Conservation (phyloP, 2,888 invertebrate genomes). For the Bimastos eiseni region DNA sequence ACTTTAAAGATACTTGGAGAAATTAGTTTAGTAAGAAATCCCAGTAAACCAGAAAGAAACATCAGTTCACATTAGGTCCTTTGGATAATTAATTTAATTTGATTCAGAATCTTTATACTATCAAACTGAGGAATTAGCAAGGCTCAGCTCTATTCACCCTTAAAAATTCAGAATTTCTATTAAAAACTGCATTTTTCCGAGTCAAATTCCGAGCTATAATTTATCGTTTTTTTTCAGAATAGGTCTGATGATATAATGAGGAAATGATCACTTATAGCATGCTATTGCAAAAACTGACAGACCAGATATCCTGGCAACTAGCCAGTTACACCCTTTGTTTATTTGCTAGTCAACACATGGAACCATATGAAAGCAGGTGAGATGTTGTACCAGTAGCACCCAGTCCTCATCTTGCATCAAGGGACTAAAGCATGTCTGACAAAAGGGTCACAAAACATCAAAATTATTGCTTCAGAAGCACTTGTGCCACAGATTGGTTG, state of each 20-base stretch:
- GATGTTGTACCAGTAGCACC: neutral
- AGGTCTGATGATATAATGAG: neutral
- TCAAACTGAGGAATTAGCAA: neutral
- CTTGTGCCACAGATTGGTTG: too few species aligned
- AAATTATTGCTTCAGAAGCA: neutral
- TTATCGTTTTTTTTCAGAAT: neutral
- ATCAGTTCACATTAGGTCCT: neutral
- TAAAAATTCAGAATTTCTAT: neutral
- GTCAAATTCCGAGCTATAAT: neutral
- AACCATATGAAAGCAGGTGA: neutral
- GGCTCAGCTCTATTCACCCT: neutral
- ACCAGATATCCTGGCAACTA: neutral
- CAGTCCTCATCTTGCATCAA: slow-evolving; percentile 13
- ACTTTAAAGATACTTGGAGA: neutral
- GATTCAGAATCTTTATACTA: neutral
- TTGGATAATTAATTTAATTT: neutral
- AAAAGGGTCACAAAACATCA: neutral
- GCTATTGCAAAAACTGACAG: neutral
- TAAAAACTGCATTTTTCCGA: neutral
- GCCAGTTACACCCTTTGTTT: neutral
- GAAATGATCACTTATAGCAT: neutral
- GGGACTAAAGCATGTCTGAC: neutral
- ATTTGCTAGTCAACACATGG: neutral
- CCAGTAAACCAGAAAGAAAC: neutral
- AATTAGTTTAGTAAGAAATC: neutral